These are phyloP conservation scores for Lasioglossum baleicum DNA, from an alignment of 1,140 invertebrate species.

Conservation along the genomic window DNA sequence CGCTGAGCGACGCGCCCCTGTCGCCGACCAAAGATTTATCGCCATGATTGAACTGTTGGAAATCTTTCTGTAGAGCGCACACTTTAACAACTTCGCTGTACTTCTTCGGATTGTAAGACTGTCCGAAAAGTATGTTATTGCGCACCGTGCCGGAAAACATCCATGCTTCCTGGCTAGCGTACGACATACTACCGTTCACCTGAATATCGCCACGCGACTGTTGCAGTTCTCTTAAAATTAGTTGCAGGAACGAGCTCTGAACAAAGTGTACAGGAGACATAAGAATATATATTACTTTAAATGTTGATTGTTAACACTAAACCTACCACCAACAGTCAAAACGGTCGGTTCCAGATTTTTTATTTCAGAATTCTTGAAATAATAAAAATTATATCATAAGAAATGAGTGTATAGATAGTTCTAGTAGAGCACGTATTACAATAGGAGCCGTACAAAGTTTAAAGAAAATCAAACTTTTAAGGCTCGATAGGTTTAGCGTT, in stretches of 20 bases:
- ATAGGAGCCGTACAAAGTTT: too few species aligned
- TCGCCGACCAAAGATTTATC: conserved; percentile 93
- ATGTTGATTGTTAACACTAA: too few species aligned
- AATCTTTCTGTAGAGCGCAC: conserved; percentile 85
- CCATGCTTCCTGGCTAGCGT: conserved; percentile 87
- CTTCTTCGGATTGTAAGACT: conserved; percentile 82
- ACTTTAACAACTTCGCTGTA: conserved; percentile 83
- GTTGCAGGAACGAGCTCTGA: conserved; percentile 88
- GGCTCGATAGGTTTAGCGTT: neutral
- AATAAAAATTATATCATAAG: too few species aligned
- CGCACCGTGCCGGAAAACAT: conserved; percentile 84
- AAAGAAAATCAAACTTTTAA: too few species aligned
- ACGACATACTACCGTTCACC: conserved; percentile 84
- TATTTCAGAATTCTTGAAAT: too few species aligned
- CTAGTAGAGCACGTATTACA: too few species aligned
- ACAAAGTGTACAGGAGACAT: conserved; percentile 38
- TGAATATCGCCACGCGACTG: conserved; percentile 82
- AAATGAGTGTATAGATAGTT: too few species aligned
- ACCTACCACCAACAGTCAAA: too few species aligned
- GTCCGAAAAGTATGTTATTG: conserved; percentile 91
- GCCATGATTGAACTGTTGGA: conserved; percentile 84
- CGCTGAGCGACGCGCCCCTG: conserved; percentile 88
- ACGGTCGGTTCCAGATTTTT: too few species aligned
- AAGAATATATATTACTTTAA: neutral
- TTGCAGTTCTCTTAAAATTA: conserved; percentile 86